Percentiles rank a stretch among this genome's conserved stretches.
Evolutionary conservation across 2,888 invertebrate genomes (phyloP).

Genomic region (Scaptomyza polygonia): DNA sequence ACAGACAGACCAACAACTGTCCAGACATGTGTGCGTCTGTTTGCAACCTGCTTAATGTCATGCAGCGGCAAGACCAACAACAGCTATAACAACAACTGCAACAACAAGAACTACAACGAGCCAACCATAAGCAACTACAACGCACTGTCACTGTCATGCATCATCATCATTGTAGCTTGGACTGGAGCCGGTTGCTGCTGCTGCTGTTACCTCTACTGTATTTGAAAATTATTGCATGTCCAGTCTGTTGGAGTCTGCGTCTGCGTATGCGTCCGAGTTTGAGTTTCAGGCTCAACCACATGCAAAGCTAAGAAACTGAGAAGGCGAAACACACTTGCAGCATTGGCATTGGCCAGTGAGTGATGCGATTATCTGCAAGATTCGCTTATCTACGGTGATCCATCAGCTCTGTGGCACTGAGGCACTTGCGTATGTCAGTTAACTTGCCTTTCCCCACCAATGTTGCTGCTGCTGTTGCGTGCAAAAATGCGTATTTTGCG

Average conservation of each 20-base stretch:
- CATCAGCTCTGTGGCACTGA: constrained; percentile 76
- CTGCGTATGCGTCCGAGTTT: constrained; percentile 11
- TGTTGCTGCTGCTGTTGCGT: constrained; percentile 57
- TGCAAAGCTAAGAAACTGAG: constrained; percentile 64
- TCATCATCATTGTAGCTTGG: constrained; percentile 71
- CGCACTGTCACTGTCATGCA: constrained; percentile 81
- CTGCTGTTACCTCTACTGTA: constrained; percentile 48
- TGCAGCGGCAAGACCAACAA: constrained; percentile 71
- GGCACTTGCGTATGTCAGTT: constrained; percentile 67
- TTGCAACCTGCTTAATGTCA: constrained; percentile 82
- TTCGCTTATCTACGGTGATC: constrained; percentile 83
- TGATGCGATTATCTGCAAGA: constrained; percentile 82
- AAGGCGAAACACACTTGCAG: constrained; percentile 69
- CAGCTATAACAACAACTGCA: constrained; percentile 35
- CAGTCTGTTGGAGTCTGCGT: constrained; percentile 46
- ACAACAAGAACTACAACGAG: constrained; percentile 11
- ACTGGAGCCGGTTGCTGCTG: constrained; percentile 42
- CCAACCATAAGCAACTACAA: constrained; percentile 59
- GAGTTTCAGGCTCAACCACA: constrained; percentile 43
- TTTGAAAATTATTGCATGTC: constrained; percentile 81
- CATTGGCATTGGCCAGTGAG: constrained; percentile 75
- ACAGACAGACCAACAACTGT: constrained; percentile 41
- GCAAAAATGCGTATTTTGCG: constrained; percentile 78
- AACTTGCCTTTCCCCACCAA: constrained; percentile 15
- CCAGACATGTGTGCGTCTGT: constrained; percentile 71